A percentile compares a stretch with the other conserved stretches of the same genome.
Evolutionary conservation across 2,113 vertebrate genomes (phyloP).

Genomic region (Rostratula benghalensis): DNA sequence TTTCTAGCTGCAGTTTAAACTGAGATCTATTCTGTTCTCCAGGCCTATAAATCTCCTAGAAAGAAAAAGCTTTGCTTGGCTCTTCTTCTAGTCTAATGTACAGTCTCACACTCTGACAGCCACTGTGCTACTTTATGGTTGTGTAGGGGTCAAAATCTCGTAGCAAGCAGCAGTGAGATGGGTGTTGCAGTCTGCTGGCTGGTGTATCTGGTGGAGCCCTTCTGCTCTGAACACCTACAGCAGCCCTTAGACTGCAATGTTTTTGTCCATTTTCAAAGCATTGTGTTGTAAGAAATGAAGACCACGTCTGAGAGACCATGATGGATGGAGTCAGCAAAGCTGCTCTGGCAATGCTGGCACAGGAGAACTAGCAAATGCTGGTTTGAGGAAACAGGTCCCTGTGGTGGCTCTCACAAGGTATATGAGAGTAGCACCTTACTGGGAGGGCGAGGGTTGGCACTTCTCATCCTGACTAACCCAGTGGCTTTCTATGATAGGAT

Average conservation of each 20-base stretch:
- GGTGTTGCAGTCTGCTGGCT: neutral
- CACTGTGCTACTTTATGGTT: neutral
- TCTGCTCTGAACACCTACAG: neutral
- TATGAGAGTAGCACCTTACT: neutral
- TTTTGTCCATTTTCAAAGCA: neutral
- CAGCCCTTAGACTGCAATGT: neutral
- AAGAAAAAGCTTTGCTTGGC: neutral
- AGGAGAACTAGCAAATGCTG: neutral
- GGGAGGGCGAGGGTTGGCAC: neutral
- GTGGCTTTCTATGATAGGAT: no score
- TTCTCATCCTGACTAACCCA: neutral
- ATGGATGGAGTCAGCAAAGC: neutral
- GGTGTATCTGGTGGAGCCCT: neutral
- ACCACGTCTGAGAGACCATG: neutral
- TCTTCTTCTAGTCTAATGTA: neutral
- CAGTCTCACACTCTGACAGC: neutral
- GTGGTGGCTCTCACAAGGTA: neutral
- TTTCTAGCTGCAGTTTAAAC: neutral
- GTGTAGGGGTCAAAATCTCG: neutral
- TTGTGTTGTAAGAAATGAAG: neutral
- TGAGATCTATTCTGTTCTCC: neutral
- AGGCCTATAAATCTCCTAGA: neutral
- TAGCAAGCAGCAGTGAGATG: neutral
- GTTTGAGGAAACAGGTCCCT: neutral
- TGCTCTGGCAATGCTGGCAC: fast-evolving